A percentile compares a stretch with the other conserved stretches of the same genome.
Evolutionary conservation across 2,888 invertebrate species (phyloP).

Genomic region (Melanchra persicariae): DNA sequence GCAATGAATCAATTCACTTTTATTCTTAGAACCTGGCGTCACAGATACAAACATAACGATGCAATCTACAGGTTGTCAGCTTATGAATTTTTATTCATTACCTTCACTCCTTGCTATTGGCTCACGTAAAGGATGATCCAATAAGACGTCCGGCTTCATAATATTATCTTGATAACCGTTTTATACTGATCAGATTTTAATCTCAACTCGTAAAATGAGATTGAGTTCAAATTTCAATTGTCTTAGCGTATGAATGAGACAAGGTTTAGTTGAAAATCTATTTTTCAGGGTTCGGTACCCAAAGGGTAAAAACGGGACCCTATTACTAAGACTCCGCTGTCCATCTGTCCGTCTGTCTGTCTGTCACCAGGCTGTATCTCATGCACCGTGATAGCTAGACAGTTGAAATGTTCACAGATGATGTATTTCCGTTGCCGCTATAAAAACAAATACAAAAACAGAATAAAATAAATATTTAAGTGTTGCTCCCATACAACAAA

Average conservation of each 20-base stretch:
- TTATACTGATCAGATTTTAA: conserved; percentile 46
- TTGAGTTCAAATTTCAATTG: conserved; percentile 16
- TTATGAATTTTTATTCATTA: conserved; percentile 24
- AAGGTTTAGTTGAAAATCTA: not conserved
- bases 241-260: conserved; percentile 18
- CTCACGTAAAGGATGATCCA: conserved; percentile 32
- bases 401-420: too few species aligned
- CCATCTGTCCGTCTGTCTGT: too few species aligned
- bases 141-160: conserved; percentile 40
- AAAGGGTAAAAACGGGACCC: too few species aligned
- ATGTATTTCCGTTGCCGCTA: too few species aligned
- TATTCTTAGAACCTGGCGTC: not conserved
- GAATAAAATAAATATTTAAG: too few species aligned
- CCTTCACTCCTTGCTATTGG: conserved; percentile 2
- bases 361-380: too few species aligned
- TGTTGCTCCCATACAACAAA: too few species aligned
- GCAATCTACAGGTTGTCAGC: conserved; percentile 14
- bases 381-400: too few species aligned
- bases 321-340: too few species aligned
- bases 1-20: not conserved
- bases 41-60: not conserved
- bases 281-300: too few species aligned
- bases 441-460: too few species aligned
- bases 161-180: conserved; percentile 36
- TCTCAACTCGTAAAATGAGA: conserved; percentile 45